Evolutionary conservation across 2,797 vertebrate species (phyloP).

Genomic region (Enteromius unitaeniatus): DNA sequence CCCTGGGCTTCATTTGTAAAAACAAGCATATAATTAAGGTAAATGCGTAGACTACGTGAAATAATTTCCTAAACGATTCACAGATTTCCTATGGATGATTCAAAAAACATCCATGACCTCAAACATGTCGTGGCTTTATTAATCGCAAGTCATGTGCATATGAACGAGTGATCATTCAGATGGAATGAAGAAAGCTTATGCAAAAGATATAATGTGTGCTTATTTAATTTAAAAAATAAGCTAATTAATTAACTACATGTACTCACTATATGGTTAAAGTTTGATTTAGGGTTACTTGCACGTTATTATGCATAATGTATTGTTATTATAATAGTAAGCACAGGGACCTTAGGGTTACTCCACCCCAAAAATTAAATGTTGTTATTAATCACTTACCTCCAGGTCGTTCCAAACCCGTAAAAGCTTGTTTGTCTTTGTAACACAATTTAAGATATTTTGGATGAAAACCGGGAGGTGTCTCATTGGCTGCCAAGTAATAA

Average conservation of each 20-base stretch:
- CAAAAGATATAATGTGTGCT: background rate
- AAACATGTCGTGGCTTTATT: background rate
- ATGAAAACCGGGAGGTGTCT: no score
- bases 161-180: background rate
- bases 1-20: background rate
- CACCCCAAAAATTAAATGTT: no score
- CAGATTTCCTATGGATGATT: background rate
- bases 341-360: background rate
- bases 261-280: background rate
- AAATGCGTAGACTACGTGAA: no score
- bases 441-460: no score
- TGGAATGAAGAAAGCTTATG: background rate
- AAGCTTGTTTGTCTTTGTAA: no score
- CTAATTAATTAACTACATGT: background rate
- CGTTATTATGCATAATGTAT: background rate
- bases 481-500: no score
- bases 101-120: background rate
- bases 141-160: background rate
- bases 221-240: background rate
- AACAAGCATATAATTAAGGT: background rate
- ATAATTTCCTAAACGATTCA: background rate
- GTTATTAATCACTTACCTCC: no score
- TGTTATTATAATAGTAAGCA: background rate
- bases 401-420: no score
- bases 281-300: background rate